These are phyloP conservation scores for Pachycephus smyrnensis DNA, from an alignment of 2,888 invertebrate genomes.

Conservation along the genomic window DNA sequence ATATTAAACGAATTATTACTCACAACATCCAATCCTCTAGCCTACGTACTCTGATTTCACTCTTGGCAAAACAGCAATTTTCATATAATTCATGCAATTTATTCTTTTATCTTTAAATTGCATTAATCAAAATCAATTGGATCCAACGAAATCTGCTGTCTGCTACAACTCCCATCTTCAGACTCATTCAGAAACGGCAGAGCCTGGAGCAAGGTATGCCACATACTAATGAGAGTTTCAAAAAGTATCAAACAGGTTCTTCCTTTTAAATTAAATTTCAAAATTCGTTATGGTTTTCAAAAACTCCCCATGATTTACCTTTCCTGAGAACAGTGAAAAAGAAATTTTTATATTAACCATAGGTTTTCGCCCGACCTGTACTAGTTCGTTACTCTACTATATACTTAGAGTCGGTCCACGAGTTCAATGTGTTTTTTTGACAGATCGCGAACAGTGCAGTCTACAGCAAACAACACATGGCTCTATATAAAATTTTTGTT, in stretches of 20 bases:
- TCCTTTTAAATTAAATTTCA: background rate
- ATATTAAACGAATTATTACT: background rate
- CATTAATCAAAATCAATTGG: background rate
- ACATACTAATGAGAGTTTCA: slow-evolving; percentile 52
- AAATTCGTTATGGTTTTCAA: background rate
- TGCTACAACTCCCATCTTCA: background rate
- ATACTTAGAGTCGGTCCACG: no score
- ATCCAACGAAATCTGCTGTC: background rate
- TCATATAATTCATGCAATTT: no score
- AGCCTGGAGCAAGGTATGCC: slow-evolving; percentile 49
- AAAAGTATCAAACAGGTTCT: background rate
- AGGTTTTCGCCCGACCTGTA: background rate
- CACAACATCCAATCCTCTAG: background rate
- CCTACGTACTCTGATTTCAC: background rate
- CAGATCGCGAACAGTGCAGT: no score
- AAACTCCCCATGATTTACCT: background rate
- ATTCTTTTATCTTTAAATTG: background rate
- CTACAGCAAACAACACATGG: no score
- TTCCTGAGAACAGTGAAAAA: background rate
- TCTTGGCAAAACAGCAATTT: no score
- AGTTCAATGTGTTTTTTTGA: no score
- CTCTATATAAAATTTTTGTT: no score
- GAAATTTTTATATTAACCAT: background rate
- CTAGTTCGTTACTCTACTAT: background rate
- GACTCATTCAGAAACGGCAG: slow-evolving; percentile 49